Conservation (phyloP, 1,140 invertebrate genomes). For the Octopus bimaculoides region DNA sequence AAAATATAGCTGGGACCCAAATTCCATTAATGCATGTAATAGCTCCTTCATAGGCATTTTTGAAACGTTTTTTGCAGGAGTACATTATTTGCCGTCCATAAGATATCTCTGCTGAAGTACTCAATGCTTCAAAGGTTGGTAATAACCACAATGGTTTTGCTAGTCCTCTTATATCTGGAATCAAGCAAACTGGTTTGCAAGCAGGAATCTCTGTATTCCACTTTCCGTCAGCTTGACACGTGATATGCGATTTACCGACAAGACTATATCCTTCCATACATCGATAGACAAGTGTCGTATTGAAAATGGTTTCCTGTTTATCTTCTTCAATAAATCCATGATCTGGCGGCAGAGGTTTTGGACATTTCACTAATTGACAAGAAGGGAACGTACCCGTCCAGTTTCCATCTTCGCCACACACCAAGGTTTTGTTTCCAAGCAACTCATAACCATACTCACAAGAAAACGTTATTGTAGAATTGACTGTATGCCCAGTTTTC, state of each 20-base stretch:
- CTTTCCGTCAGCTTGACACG: neutral
- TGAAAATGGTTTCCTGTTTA: neutral
- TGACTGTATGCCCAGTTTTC: neutral
- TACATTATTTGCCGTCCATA: neutral
- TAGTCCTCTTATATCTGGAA: neutral
- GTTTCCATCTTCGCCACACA: neutral
- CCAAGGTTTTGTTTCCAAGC: neutral
- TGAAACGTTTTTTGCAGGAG: neutral
- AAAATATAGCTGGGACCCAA: neutral
- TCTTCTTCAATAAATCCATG: neutral
- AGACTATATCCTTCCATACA: neutral
- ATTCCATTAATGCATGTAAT: neutral
- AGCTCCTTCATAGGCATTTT: neutral
- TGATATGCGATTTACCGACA: neutral
- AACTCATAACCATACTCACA: neutral
- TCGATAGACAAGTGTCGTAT: neutral
- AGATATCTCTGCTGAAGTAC: neutral
- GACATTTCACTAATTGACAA: neutral
- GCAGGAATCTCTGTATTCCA: neutral
- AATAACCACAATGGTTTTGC: neutral
- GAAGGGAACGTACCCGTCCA: neutral
- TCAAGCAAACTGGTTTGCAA: neutral
- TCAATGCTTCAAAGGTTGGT: neutral
- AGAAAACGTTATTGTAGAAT: neutral
- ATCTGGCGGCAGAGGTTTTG: neutral